Evolutionary conservation across 2,113 vertebrate genomes (phyloP), one percentile per base, ranked within the genome.

Genomic region (Esox niger): DNA sequence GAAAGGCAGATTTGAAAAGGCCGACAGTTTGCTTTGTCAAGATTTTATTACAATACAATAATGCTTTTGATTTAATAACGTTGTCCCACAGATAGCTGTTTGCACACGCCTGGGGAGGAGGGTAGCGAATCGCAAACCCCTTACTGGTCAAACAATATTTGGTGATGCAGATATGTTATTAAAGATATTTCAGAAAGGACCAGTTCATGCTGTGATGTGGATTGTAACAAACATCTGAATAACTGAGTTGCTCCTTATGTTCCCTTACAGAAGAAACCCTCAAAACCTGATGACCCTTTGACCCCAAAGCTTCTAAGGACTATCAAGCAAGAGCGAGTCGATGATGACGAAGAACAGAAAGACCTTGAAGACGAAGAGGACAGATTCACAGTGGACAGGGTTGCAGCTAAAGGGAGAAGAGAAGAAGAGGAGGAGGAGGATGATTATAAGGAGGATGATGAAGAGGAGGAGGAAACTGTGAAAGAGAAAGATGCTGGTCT

Each of bases 321-420:
- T 63, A 94, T 97, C 79, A 97, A 97, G 86, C 93, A 92, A 65
- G 95, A 98, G 69, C 91, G 90, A 0, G 93, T 95, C 70, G 93
- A 94, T 0, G 64, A 67, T 32, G 81, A 86, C 1, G 87, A 87
- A 31, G 84, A 83, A 17, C 84, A 88, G 38, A 29, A 70, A 27
- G 67, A 65, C 46, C 71, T 68, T 1, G 87, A 88, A 35, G 84
- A 83, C 17, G 85, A 88, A 49, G 52, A 66, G 55, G 72, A 75
- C 13, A 26, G 73, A 1, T 76, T 81, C 31, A 56, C 71, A 7
- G 70, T 74, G 33, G 76, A 81, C 10, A 70, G 70, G 69, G 79
- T 84, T 54, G 58, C 64, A 49, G 82, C 76, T 49, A 64, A 29
- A 1, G 79, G 79, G 49, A 78, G 69, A 0, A 78, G 84, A 23